A percentile compares a stretch with the other conserved stretches of the same genome.
Conservation (phyloP, 2,797 vertebrate genomes). For the Esox lucius region DNA sequence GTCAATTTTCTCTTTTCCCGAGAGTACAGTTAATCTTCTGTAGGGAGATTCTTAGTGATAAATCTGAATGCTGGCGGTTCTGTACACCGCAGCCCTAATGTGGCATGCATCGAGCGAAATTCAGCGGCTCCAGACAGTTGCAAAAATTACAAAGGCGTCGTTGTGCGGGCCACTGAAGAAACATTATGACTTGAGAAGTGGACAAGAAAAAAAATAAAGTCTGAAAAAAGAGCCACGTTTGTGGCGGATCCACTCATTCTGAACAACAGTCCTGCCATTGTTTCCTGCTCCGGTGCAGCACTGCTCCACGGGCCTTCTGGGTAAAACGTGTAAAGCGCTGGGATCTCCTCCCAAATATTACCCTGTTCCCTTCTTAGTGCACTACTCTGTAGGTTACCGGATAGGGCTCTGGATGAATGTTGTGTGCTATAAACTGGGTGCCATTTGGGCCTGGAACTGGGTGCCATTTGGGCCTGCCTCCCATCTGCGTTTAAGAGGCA, state of each 20-base stretch:
- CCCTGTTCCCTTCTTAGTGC: background rate
- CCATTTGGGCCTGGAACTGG: background rate
- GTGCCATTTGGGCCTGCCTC: background rate
- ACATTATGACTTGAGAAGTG: constrained; percentile 45
- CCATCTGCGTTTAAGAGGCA: background rate
- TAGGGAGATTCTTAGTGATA: too few relatives aligned
- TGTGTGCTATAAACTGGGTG: background rate
- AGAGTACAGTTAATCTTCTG: background rate
- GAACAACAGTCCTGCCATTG: constrained; percentile 53
- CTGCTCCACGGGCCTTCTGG: background rate
- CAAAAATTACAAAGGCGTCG: constrained; percentile 45
- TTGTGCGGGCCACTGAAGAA: constrained; percentile 33
- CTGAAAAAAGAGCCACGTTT: constrained; percentile 36
- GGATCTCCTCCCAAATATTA: background rate
- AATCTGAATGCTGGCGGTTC: background rate
- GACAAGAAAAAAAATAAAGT: constrained; percentile 35
- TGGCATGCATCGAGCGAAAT: background rate
- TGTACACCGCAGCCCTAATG: background rate
- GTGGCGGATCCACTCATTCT: constrained; percentile 39
- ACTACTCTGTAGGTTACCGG: background rate
- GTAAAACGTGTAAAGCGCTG: background rate
- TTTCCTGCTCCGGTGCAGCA: constrained; percentile 15
- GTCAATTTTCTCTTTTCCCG: background rate
- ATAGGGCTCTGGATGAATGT: background rate
- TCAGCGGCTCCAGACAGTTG: constrained; percentile 1